Conservation (phyloP, 2,113 vertebrate genomes). For the Rhinoderma darwinii region DNA sequence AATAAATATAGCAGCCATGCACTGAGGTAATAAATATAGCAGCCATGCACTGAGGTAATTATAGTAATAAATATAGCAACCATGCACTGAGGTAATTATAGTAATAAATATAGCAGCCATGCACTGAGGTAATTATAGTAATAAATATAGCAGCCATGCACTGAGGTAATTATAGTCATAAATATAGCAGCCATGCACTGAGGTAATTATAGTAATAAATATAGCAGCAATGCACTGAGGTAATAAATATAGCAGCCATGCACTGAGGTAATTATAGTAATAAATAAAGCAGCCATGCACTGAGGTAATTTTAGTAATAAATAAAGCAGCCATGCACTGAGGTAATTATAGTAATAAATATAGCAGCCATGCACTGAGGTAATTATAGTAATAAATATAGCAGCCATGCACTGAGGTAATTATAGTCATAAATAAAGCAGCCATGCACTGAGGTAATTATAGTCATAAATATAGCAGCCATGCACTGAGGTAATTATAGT, state of each 20-base stretch:
- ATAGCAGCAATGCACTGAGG: background rate
- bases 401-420: background rate
- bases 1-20: too few species aligned
- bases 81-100: background rate
- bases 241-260: too few species aligned
- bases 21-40: too few species aligned
- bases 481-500: background rate
- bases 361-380: background rate
- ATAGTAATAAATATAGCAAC: background rate
- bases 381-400: background rate
- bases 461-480: background rate
- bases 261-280: slow-evolving; percentile 1
- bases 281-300: too few species aligned
- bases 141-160: background rate
- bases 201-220: background rate
- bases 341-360: background rate
- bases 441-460: background rate
- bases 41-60: background rate
- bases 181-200: background rate
- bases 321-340: too few species aligned
- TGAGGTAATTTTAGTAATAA: too few species aligned
- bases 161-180: background rate
- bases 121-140: background rate
- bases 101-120: background rate
- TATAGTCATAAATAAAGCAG: background rate